These are phyloP conservation scores for Palloptera scutellata DNA, from an alignment of 2,888 invertebrate genomes.

Conservation along the genomic window DNA sequence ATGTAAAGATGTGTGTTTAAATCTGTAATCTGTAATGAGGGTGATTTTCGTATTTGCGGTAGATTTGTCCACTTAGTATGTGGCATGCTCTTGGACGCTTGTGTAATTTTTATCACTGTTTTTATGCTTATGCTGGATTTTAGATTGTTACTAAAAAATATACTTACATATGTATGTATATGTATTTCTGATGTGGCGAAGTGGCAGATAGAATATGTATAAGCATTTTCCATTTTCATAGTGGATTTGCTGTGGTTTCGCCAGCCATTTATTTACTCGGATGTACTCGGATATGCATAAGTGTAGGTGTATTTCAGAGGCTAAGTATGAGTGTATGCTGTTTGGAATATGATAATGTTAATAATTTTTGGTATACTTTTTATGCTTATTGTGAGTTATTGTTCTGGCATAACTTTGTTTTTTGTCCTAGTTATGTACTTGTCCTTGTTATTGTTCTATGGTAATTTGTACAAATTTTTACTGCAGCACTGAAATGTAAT, in stretches of 20 bases:
- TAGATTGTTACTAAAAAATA: too few species aligned
- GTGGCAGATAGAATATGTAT: conserved; percentile 16
- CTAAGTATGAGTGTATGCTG: conserved; percentile 27
- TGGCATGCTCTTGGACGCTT: conserved; percentile 31
- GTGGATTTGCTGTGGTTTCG: conserved; percentile 47
- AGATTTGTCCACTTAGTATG: conserved; percentile 61
- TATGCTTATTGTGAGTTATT: not conserved
- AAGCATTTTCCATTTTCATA: conserved; percentile 54
- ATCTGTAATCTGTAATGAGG: conserved; percentile 58
- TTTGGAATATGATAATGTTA: conserved; percentile 54
- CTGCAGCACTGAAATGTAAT: conserved; percentile 1
- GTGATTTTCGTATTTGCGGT: conserved; percentile 61
- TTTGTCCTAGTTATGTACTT: not conserved
- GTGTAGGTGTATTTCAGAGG: conserved; percentile 7
- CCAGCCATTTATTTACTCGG: not conserved
- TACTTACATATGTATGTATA: too few species aligned
- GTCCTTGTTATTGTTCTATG: not conserved
- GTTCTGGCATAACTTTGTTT: not conserved
- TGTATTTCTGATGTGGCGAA: conserved; percentile 39
- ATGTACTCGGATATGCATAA: not conserved
- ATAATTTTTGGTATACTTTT: conserved; percentile 36
- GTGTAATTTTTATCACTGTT: conserved; percentile 41
- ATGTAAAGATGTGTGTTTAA: conserved; percentile 33
- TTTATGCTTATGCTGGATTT: too few species aligned
- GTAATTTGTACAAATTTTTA: too few species aligned